Conservation (phyloP, 2,113 vertebrate species). For the Melierax canorus region DNA sequence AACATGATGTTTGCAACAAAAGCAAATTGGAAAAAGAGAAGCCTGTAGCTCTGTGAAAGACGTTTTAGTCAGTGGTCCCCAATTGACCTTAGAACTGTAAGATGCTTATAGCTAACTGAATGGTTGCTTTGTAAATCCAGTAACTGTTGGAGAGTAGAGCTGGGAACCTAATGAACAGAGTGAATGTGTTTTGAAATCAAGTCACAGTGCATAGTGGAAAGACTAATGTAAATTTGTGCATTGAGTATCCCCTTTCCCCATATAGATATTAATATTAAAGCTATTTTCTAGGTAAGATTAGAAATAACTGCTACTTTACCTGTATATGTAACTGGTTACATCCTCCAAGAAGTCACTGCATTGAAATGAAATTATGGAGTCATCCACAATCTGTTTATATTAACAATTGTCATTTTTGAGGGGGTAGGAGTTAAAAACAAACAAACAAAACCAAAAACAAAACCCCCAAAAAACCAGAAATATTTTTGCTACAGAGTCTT, state of each 20-base stretch:
- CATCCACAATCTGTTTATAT: background rate
- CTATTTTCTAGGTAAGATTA: background rate
- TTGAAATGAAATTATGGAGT: background rate
- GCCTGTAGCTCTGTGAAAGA: background rate
- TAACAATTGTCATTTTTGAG: background rate
- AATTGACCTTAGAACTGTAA: background rate
- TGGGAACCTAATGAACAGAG: background rate
- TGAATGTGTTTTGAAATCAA: background rate
- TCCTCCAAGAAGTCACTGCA: background rate
- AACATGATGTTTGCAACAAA: background rate
- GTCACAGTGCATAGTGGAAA: background rate
- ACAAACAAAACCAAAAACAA: background rate
- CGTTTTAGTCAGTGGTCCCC: background rate
- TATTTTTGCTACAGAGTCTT: background rate
- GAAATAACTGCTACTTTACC: background rate
- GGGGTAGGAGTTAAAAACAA: background rate
- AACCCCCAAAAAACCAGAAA: background rate
- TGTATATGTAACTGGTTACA: background rate
- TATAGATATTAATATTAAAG: background rate
- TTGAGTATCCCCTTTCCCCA: background rate
- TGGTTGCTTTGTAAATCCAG: background rate
- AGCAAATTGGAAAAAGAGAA: background rate
- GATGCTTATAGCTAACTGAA: background rate
- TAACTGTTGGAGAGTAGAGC: background rate
- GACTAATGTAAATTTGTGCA: background rate